phyloP scores from a whole-genome alignment of 2,113 vertebrate genomes.

The Circaetus cinerascens region DNA sequence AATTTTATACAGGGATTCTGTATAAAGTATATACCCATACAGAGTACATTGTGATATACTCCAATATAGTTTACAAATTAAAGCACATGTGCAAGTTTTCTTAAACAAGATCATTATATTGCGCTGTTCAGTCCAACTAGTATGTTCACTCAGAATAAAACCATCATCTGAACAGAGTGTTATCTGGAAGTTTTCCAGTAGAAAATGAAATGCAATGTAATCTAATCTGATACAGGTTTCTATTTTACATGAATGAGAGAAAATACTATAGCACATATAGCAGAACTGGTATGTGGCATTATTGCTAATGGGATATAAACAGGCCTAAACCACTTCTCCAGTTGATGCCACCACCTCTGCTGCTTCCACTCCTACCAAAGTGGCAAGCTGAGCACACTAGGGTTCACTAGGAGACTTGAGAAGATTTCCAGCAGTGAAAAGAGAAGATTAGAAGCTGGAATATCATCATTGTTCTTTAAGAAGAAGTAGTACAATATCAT shows the following conservation, averaged over 20 bases:
- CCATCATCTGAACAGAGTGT: not conserved
- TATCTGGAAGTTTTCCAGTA: not conserved
- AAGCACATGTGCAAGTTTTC: no score
- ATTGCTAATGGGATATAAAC: not conserved
- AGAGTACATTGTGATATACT: not conserved
- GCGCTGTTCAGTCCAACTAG: not conserved
- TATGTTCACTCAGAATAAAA: not conserved
- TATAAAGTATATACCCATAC: not conserved
- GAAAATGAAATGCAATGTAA: not conserved
- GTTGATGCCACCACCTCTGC: not conserved
- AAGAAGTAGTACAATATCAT: not conserved
- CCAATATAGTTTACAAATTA: not conserved
- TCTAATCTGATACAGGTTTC: not conserved
- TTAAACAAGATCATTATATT: not conserved
- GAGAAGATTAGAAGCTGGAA: not conserved
- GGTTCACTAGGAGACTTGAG: not conserved
- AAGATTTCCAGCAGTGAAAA: not conserved
- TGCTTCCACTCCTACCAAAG: not conserved
- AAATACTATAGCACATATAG: not conserved
- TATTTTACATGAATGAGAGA: not conserved
- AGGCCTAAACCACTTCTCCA: not conserved
- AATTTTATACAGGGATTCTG: not conserved
- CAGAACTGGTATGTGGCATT: not conserved
- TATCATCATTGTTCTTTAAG: not conserved
- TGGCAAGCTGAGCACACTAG: not conserved